These are phyloP conservation scores for Myocastor coypus DNA, from an alignment of 2,113 vertebrate genomes.

Conservation along the genomic window DNA sequence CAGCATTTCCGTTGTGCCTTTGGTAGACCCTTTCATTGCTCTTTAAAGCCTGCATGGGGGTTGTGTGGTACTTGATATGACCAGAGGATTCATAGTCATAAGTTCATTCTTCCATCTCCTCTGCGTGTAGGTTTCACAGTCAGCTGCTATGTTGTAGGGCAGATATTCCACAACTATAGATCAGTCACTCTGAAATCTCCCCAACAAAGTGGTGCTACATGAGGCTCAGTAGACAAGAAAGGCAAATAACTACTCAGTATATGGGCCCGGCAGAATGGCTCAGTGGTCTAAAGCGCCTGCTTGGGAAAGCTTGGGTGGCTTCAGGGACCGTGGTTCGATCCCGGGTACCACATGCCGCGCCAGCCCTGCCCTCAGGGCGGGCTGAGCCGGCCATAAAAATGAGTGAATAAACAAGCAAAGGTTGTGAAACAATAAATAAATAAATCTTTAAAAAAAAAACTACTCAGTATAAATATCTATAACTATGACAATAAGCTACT, in stretches of 20 bases:
- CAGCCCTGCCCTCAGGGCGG: too few relatives aligned
- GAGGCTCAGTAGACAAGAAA: background rate
- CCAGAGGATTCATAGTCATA: background rate
- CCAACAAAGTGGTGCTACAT: background rate
- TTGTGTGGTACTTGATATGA: background rate
- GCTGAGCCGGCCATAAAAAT: too few relatives aligned
- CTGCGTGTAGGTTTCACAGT: background rate
- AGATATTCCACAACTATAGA: too few relatives aligned
- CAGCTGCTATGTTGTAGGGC: background rate
- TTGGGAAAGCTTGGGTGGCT: too few relatives aligned
- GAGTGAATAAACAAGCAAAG: too few relatives aligned
- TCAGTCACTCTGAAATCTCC: constrained; percentile 8
- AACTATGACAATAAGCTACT: background rate
- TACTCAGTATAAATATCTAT: too few relatives aligned
- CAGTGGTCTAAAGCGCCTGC: too few relatives aligned
- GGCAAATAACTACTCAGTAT: background rate
- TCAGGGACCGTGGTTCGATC: too few relatives aligned
- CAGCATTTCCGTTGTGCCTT: background rate
- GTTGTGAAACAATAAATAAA: too few relatives aligned
- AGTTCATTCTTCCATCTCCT: background rate
- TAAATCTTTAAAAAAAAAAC: too few relatives aligned
- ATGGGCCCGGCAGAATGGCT: too few relatives aligned
- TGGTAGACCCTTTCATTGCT: background rate
- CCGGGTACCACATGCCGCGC: too few relatives aligned
- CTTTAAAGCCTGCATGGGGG: background rate